Conservation (phyloP, 2,888 invertebrate species). For the Octodonta nipae region DNA sequence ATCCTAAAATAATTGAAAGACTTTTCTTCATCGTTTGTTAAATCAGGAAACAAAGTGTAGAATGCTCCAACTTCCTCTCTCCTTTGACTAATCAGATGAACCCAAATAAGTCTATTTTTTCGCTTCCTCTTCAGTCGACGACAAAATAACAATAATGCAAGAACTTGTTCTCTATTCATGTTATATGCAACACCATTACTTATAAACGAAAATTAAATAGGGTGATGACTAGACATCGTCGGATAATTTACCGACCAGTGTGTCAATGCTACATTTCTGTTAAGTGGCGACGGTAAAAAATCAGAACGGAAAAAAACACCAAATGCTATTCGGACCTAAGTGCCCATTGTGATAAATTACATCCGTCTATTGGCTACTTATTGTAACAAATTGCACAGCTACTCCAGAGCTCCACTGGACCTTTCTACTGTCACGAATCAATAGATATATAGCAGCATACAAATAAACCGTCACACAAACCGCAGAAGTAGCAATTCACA, state of each 20-base stretch:
- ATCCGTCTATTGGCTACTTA: too few relatives aligned
- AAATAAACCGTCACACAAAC: too few relatives aligned
- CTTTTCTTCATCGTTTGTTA: conserved; percentile 7
- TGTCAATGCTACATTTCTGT: too few relatives aligned
- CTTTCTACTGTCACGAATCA: too few relatives aligned
- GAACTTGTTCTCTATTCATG: conserved; percentile 5
- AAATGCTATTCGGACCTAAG: not conserved
- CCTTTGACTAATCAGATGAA: conserved; percentile 6
- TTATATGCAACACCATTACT: conserved; percentile 1
- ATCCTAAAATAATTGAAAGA: conserved; percentile 7
- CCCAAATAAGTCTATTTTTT: conserved; percentile 6
- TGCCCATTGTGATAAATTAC: too few relatives aligned
- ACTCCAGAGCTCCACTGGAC: too few relatives aligned
- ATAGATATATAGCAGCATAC: too few relatives aligned
- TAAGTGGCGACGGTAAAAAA: conserved; percentile 2
- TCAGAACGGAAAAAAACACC: conserved; percentile 4
- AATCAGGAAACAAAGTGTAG: conserved; percentile 8
- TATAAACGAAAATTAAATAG: conserved; percentile 1
- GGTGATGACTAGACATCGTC: too few relatives aligned
- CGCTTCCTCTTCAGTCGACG: conserved; percentile 5
- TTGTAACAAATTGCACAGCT: too few relatives aligned
- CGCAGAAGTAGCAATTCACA: too few relatives aligned
- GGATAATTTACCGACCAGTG: too few relatives aligned
- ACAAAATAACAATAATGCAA: conserved; percentile 7
- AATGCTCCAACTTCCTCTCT: conserved; percentile 6